phyloP scores from a whole-genome alignment of 64 coral and sea anemone genomes.

The Pocillopora damicornis region DNA sequence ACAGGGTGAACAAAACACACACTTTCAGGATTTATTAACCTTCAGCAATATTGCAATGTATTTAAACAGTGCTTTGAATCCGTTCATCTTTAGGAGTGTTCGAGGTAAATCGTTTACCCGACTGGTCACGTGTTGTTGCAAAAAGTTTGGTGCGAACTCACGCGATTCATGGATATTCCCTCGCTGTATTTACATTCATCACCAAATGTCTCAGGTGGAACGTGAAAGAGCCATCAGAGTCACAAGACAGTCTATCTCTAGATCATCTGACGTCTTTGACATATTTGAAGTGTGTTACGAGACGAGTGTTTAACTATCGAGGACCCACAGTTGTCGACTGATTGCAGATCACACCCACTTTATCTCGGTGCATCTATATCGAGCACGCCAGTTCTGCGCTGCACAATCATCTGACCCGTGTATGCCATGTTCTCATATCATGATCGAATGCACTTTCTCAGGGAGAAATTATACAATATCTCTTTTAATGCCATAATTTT shows the following conservation, averaged over 20 bases:
- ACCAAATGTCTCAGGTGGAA: neutral
- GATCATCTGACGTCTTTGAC: neutral
- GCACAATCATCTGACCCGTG: no score
- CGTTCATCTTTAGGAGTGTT: slow-evolving; percentile 78
- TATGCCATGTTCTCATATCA: no score
- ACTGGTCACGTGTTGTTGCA: slow-evolving; percentile 42
- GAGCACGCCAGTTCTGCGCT: no score
- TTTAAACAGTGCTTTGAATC: slow-evolving; percentile 81
- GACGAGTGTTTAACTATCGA: neutral
- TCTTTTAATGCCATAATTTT: no score
- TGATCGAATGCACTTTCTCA: no score
- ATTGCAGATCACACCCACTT: no score
- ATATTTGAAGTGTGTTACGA: neutral
- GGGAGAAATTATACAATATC: no score
- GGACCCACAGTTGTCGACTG: no score
- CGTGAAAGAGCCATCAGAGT: slow-evolving; percentile 8
- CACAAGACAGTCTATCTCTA: neutral
- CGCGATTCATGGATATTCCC: neutral
- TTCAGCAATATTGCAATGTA: slow-evolving; percentile 90
- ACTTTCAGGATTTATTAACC: slow-evolving; percentile 59
- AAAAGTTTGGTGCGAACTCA: neutral
- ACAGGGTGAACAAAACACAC: neutral
- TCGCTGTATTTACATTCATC: neutral
- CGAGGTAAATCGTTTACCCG: slow-evolving; percentile 24
- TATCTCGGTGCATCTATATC: no score